phyloP scores from a whole-genome alignment of 1,140 invertebrate species.

The Metopolophium dirhodum region DNA sequence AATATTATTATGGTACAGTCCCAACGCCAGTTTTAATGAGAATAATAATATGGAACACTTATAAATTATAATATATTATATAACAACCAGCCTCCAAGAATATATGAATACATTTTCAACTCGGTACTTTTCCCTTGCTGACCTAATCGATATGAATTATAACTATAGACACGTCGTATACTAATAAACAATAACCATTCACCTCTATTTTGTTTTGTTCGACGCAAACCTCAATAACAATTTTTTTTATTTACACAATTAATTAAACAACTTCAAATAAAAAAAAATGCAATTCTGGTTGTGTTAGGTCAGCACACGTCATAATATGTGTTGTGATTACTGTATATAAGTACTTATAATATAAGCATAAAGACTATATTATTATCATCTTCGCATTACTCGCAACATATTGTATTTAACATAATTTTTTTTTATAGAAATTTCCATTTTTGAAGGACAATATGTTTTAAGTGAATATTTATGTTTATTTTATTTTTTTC shows the following conservation, averaged over 20 bases:
- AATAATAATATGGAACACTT: neutral
- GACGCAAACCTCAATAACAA: neutral
- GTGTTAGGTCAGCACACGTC: neutral
- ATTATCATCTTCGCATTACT: neutral
- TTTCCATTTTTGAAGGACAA: neutral
- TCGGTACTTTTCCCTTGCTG: neutral
- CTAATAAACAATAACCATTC: neutral
- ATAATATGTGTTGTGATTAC: neutral
- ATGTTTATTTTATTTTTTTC: neutral
- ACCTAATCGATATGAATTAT: neutral
- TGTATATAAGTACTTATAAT: no score
- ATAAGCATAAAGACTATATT: neutral
- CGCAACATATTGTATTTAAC: no score
- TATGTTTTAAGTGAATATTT: neutral
- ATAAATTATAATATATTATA: slow-evolving; percentile 15
- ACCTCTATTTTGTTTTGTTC: neutral
- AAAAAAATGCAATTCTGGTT: neutral
- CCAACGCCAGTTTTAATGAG: neutral
- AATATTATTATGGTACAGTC: neutral
- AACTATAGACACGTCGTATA: neutral
- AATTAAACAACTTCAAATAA: neutral
- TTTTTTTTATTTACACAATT: neutral
- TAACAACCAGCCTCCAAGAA: neutral
- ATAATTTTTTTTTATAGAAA: neutral
- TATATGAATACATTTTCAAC: neutral